Conservation (phyloP, 1,140 invertebrate species). For the Magallana angulata region DNA sequence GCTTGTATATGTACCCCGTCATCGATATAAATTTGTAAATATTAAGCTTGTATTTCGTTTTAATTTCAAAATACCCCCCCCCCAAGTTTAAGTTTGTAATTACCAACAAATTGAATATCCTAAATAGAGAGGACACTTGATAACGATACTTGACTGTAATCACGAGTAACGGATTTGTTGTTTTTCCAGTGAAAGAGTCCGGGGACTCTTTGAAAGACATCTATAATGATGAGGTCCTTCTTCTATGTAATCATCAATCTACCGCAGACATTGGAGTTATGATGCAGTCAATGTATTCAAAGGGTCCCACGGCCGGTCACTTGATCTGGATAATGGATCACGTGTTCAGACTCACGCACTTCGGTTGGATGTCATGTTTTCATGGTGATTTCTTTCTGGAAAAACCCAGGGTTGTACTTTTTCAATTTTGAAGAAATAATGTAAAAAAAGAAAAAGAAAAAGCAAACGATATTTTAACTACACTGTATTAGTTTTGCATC, state of each 20-base stretch:
- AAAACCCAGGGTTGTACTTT: conserved; percentile 54
- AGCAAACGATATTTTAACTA: too few relatives aligned
- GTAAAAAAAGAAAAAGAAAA: too few relatives aligned
- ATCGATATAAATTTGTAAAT: too few relatives aligned
- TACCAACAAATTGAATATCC: too few relatives aligned
- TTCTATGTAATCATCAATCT: conserved; percentile 95
- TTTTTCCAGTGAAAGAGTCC: conserved; percentile 89
- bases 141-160: too few relatives aligned
- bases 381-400: conserved; percentile 97
- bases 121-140: too few relatives aligned
- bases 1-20: too few relatives aligned
- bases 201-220: conserved; percentile 91
- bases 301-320: conserved; percentile 59
- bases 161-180: too few relatives aligned
- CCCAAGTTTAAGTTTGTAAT: too few relatives aligned
- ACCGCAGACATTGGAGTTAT: conserved; percentile 96
- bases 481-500: too few relatives aligned
- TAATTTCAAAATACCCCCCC: too few relatives aligned
- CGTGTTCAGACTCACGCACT: conserved; percentile 97
- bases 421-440: neutral
- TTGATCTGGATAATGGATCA: conserved; percentile 96
- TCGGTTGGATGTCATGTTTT: conserved; percentile 93
- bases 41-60: too few relatives aligned
- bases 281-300: conserved; percentile 82
- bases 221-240: conserved; percentile 85